phyloP scores from a whole-genome alignment of 2,888 invertebrate genomes.

The Diabrotica balteata region DNA sequence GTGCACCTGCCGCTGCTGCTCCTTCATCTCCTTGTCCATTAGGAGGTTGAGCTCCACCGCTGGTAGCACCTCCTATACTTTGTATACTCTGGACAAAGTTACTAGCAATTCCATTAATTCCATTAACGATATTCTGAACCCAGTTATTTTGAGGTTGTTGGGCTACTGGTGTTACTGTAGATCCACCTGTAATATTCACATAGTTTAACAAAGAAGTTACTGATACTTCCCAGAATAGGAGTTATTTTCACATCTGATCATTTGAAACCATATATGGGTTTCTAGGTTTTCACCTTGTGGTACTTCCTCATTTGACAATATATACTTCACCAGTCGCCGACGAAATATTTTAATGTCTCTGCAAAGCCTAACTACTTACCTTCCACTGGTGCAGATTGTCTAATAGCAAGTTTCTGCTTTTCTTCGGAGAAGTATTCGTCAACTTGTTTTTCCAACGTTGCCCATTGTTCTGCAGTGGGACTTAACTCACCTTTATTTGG shows the following conservation, averaged over 20 bases:
- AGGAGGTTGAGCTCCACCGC: slow-evolving; percentile 16
- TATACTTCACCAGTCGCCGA: too few species aligned
- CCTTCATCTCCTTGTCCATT: slow-evolving; percentile 29
- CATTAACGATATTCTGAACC: slow-evolving; percentile 39
- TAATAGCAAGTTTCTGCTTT: slow-evolving; percentile 23
- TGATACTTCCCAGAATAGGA: too few species aligned
- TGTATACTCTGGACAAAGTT: slow-evolving; percentile 41
- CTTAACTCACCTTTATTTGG: slow-evolving; percentile 31
- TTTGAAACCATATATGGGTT: too few species aligned
- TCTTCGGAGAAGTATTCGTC: slow-evolving; percentile 38
- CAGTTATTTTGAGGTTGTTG: slow-evolving; percentile 30
- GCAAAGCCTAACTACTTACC: neutral
- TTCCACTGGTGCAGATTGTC: slow-evolving; percentile 12
- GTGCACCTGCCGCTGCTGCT: slow-evolving; percentile 7
- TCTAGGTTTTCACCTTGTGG: too few species aligned
- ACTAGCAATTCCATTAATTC: slow-evolving; percentile 37
- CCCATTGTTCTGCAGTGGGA: slow-evolving; percentile 41
- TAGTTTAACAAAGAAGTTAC: too few species aligned
- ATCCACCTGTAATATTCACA: neutral
- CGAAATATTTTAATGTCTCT: too few species aligned
- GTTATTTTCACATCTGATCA: too few species aligned
- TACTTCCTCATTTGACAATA: too few species aligned
- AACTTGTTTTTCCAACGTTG: slow-evolving; percentile 38
- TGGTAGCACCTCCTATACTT: slow-evolving; percentile 16
- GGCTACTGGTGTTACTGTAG: slow-evolving; percentile 3